phyloP scores from a whole-genome alignment of 35 echinoderm and acorn worm genomes.

The Patiria miniata region DNA sequence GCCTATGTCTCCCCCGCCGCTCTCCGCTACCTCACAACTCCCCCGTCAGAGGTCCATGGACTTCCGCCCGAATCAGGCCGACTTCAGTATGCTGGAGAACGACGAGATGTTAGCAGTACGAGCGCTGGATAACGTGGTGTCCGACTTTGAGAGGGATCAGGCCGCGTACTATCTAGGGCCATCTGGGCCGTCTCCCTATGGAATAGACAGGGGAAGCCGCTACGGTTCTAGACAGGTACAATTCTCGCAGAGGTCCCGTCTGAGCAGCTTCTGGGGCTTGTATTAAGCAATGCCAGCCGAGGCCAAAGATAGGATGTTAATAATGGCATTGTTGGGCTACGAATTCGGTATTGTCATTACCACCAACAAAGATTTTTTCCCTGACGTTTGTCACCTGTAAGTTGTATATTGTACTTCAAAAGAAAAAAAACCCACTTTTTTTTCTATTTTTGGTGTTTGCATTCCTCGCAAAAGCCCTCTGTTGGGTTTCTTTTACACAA shows the following conservation, averaged over 20 bases:
- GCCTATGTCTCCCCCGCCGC: not conserved
- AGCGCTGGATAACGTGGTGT: conserved; percentile 2
- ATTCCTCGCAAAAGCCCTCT: too few species aligned
- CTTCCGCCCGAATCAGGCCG: not conserved
- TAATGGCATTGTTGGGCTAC: too few species aligned
- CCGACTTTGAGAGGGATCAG: conserved; percentile 12
- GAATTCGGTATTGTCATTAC: too few species aligned
- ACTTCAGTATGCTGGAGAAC: not conserved
- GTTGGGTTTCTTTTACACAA: too few species aligned
- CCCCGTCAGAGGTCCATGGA: not conserved
- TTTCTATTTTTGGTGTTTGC: too few species aligned
- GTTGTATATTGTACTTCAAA: too few species aligned
- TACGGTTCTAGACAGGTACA: not conserved
- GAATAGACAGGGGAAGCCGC: not conserved
- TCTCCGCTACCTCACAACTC: not conserved
- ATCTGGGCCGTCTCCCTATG: not conserved
- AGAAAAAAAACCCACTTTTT: too few species aligned
- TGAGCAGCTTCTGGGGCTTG: conserved; percentile 2
- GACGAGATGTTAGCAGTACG: not conserved
- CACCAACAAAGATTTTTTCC: too few species aligned
- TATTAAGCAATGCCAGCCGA: not conserved
- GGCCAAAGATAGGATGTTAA: too few species aligned
- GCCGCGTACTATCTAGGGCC: conserved; percentile 5
- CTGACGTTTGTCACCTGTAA: too few species aligned
- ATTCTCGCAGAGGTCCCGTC: not conserved